Conservation (phyloP, 2,797 vertebrate genomes). For the Neostethus bicornis region DNA sequence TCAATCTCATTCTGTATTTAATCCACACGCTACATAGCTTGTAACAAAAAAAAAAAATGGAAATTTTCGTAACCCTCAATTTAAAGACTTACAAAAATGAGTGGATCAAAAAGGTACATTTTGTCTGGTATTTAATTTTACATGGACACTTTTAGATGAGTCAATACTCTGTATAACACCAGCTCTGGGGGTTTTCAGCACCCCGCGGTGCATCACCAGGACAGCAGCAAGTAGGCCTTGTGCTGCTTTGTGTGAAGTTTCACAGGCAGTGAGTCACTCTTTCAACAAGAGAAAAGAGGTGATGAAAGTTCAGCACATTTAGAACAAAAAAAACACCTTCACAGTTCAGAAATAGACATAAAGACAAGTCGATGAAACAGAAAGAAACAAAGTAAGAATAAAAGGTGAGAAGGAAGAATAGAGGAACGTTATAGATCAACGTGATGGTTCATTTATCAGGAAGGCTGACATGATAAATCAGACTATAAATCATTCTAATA, state of each 20-base stretch:
- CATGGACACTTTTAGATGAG: neutral
- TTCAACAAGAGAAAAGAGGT: constrained; percentile 38
- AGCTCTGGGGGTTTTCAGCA: neutral
- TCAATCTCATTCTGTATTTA: no score
- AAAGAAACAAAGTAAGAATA: neutral
- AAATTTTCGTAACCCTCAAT: neutral
- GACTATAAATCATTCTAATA: neutral
- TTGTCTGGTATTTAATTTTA: neutral
- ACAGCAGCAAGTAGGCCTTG: constrained; percentile 27
- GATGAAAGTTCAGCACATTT: constrained; percentile 55
- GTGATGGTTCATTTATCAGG: constrained; percentile 3
- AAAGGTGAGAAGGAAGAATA: neutral
- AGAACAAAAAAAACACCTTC: constrained; percentile 56
- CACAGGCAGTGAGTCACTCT: constrained; percentile 63
- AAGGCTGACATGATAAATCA: constrained; percentile 12
- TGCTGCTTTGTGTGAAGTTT: constrained; percentile 36
- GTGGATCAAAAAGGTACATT: neutral
- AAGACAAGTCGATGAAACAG: constrained; percentile 28
- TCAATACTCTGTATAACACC: neutral
- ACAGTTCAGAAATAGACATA: constrained; percentile 55
- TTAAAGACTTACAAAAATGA: neutral
- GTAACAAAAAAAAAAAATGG: no score
- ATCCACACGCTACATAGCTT: no score
- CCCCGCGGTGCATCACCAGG: neutral
- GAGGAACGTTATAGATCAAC: neutral